Conservation (phyloP, 2,113 vertebrate species). For the Glaucidium brasilianum region DNA sequence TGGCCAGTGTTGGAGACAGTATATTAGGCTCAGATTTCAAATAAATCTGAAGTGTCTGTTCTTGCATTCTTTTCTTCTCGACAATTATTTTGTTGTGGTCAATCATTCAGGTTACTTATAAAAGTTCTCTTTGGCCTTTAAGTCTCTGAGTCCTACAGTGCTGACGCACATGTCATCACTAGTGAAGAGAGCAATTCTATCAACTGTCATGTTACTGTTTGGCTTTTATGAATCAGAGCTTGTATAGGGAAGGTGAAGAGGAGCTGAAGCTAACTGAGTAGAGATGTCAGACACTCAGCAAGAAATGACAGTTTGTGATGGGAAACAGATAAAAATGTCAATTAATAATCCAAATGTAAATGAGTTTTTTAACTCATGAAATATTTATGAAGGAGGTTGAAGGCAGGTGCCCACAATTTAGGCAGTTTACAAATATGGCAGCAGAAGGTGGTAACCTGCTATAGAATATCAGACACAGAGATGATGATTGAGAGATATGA, state of each 20-base stretch:
- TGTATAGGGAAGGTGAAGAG: neutral
- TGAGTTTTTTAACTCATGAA: neutral
- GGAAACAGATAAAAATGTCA: neutral
- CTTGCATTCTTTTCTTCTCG: neutral
- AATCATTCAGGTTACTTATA: neutral
- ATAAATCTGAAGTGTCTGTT: neutral
- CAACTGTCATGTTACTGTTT: neutral
- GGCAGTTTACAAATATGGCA: neutral
- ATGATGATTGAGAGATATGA: neutral
- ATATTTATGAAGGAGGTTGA: neutral
- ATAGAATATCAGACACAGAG: neutral
- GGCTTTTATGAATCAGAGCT: neutral
- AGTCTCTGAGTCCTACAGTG: neutral
- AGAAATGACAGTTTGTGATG: neutral
- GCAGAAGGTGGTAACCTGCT: neutral
- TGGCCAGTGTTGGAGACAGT: neutral
- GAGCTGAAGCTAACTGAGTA: neutral
- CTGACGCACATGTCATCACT: neutral
- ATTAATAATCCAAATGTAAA: neutral
- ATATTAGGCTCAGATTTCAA: neutral
- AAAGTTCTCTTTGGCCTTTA: neutral
- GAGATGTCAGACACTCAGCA: neutral
- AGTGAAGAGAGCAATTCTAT: neutral
- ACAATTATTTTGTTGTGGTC: neutral
- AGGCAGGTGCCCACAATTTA: neutral